These are phyloP conservation scores for Macrotis lagotis DNA, from an alignment of 2,113 vertebrate species.

Conservation along the genomic window DNA sequence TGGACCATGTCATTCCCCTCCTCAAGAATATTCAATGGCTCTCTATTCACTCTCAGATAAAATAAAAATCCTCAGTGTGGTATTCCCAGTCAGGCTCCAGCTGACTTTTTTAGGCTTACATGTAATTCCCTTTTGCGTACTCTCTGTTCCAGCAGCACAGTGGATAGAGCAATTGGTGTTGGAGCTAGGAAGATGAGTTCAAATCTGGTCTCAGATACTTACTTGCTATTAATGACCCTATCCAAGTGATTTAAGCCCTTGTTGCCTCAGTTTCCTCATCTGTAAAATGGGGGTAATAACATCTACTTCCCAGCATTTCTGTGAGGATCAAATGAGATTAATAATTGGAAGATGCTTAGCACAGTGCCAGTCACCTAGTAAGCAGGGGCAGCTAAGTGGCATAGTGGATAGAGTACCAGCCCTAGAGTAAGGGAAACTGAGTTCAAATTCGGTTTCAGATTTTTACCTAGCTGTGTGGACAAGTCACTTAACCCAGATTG, in stretches of 20 bases:
- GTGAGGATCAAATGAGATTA: constrained; percentile 9
- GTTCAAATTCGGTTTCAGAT: no score
- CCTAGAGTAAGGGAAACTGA: no score
- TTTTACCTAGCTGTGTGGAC: no score
- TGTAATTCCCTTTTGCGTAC: not conserved
- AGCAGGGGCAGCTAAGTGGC: no score
- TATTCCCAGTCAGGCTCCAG: not conserved
- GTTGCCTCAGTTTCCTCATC: constrained; percentile 50
- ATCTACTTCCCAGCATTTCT: not conserved
- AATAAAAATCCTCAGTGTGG: not conserved
- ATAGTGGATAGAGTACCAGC: no score
- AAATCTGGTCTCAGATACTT: not conserved
- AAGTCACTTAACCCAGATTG: no score
- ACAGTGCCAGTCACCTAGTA: not conserved
- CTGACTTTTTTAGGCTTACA: not conserved
- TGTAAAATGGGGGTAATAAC: constrained; percentile 22
- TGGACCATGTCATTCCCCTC: not conserved
- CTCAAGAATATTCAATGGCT: not conserved
- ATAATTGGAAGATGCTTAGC: not conserved
- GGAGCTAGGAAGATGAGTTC: not conserved
- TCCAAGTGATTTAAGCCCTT: constrained; percentile 11
- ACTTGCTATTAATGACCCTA: not conserved
- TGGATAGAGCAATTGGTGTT: not conserved
- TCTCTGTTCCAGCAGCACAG: not conserved
- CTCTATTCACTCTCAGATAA: not conserved